Conservation (phyloP, 2,113 vertebrate species). For the Copsychus sechellarum region DNA sequence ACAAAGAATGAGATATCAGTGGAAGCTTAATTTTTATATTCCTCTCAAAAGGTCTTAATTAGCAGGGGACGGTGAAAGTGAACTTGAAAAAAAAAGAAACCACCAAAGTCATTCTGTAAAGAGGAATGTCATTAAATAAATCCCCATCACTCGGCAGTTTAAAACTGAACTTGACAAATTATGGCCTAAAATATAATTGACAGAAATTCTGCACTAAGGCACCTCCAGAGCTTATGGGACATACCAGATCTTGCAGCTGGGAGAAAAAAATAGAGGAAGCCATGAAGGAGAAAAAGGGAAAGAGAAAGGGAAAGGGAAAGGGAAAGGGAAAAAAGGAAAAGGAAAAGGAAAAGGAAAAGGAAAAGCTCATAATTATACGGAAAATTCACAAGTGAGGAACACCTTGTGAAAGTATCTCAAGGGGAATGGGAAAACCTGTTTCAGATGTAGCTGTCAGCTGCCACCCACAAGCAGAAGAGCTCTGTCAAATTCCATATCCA, state of each 20-base stretch:
- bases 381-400: not conserved
- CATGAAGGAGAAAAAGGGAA: not conserved
- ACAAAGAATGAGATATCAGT: constrained; percentile 10
- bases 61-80: not conserved
- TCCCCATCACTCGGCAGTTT: not conserved
- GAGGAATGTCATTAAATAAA: constrained; percentile 27
- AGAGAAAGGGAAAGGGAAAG: too few species aligned
- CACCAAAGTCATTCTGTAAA: not conserved
- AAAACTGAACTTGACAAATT: not conserved
- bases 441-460: not conserved
- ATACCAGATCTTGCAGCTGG: not conserved
- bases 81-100: not conserved
- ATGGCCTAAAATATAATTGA: not conserved
- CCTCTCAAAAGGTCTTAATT: constrained; percentile 46
- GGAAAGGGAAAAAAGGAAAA: too few species aligned
- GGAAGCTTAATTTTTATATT: constrained; percentile 41
- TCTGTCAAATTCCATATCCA: not conserved
- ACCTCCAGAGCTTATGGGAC: not conserved
- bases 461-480: not conserved
- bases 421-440: not conserved
- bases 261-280: not conserved
- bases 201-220: not conserved
- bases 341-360: not conserved
- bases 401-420: not conserved
- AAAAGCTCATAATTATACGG: not conserved